These are phyloP conservation scores for Chelmon rostratus DNA, from an alignment of 2,797 vertebrate species.

Conservation along the genomic window DNA sequence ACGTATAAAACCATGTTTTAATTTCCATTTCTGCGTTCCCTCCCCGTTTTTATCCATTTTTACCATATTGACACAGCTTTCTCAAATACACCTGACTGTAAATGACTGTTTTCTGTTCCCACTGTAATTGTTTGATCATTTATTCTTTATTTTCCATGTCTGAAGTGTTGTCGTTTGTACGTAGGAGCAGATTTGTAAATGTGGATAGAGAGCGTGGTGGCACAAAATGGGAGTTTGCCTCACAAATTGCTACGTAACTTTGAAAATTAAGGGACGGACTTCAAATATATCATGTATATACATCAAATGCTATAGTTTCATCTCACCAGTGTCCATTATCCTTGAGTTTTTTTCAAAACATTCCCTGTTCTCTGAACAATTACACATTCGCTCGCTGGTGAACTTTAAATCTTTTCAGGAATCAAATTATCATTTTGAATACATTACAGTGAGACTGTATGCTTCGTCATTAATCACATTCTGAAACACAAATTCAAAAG, in stretches of 20 bases:
- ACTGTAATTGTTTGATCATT: constrained; percentile 73
- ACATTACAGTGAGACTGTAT: constrained; percentile 45
- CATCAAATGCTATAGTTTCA: constrained; percentile 39
- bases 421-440: constrained; percentile 50
- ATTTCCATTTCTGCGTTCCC: constrained; percentile 58
- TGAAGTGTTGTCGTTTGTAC: constrained; percentile 58
- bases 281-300: constrained; percentile 51
- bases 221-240: constrained; percentile 54
- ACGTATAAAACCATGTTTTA: constrained; percentile 56
- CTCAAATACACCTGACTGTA: constrained; percentile 76
- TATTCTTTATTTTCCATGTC: constrained; percentile 63
- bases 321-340: constrained; percentile 41
- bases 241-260: constrained; percentile 52
- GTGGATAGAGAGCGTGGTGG: constrained; percentile 53
- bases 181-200: constrained; percentile 70
- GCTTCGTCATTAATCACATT: constrained; percentile 52
- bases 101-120: constrained; percentile 73
- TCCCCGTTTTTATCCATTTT: constrained; percentile 62
- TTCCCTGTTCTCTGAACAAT: constrained; percentile 19
- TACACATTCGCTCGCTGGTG: constrained; percentile 20
- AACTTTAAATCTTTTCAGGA: constrained; percentile 24
- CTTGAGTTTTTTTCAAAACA: constrained; percentile 16
- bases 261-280: constrained; percentile 68
- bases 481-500: constrained; percentile 50
- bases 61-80: constrained; percentile 73